Base-by-base conservation (phyloP, 2,797 vertebrate genomes). In the Megaceryle alcyon region DNA sequence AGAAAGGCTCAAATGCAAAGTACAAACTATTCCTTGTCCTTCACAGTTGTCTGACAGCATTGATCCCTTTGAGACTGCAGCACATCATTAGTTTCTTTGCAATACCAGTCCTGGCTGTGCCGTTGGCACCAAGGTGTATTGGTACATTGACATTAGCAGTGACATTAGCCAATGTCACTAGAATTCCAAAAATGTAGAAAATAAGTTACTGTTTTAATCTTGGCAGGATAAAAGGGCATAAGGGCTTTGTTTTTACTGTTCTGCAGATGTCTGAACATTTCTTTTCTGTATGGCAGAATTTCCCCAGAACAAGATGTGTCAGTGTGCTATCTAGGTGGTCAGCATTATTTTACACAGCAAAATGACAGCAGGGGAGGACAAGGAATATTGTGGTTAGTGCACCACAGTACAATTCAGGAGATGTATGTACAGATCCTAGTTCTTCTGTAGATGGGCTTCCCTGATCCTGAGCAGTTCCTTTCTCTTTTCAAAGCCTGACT, bases 11-110 rank as follows among this genome's bases (percentile, higher is more conserved):
- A 89, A 66, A 76, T 8, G 53, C 31, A 78, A 91, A 69, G n/a
- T 75, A 80, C 66, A 85, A 80, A 89, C 85, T 53, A 78, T 78
- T 44, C 22, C 88, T 77, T 85, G 88, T 90, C 87, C 83, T 92
- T 92, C 84, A 65, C 10, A 63, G 76, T 84, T 31, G 68, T 43
- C 75, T 71, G 88, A 37, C 79, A 60, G 15, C 65, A 26, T 0
- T 57, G 77, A 84, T 85, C 60, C 79, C 54, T 72, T 33, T 48
- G 66, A 77, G 80, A 76, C 57, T 25, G 60, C 26, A 57, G 37
- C 28, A 60, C 72, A 78, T 48, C 33, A 29, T 81, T 33, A 68
- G 43, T 28, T 71, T 43, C 68, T 59, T 66, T 72, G 56, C 51
- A 66, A 12, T 6, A 37, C 35, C 70, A 51, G 29, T 33, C 60